Evolutionary conservation across 2,888 invertebrate genomes (phyloP), one percentile per base, ranked within the genome.

Genomic region (Andrena praecox): DNA sequence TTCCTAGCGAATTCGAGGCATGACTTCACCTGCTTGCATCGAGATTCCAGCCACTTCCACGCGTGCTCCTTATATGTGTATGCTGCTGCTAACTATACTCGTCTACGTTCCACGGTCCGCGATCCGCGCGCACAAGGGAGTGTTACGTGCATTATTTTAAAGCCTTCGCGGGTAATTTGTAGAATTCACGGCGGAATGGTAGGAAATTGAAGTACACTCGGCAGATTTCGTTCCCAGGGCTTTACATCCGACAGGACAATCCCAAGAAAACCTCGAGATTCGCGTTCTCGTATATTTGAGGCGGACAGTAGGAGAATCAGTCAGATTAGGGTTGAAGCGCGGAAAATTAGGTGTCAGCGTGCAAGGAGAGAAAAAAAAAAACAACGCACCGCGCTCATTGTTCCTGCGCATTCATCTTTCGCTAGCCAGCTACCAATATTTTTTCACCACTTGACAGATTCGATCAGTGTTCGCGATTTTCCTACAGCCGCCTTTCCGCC

Each of bases 271-370:
- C 64, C 79, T 78, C 33, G 66, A 64, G 80, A 78, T 70, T 81
- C 74, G 56, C 78, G 66, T 59, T 27, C 72, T 64, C 73, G 67
- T 82, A 84, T 70, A 87, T 82, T 77, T 59, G 71, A 82, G 64
- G 66, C 79, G 70, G 89, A 85, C 85, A 86, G 84, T 86, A 76
- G 80, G 68, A 84, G 89, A 87, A 87, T 87, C 87, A 81, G 86
- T 86, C 82, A 87, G 88, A 91, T 91, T 90, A 90, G 87, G 86
- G 89, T 87, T 84, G 91, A 90, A 90, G 90, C 87, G 90, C 90
- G 90, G 90, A 87, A 91, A 91, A 91, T 91, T 91, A 89, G 90
- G 87, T 91, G 90, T 90, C 91, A 87, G 87, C 74, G 80, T 59
- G 29, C 31, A 20, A n/a, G 66, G 29, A 31, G 48, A 20, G 29